Percentiles rank a stretch among this genome's conserved stretches.
Evolutionary conservation across 2,888 invertebrate species (phyloP).

Genomic region (Perizoma flavofasciatum): DNA sequence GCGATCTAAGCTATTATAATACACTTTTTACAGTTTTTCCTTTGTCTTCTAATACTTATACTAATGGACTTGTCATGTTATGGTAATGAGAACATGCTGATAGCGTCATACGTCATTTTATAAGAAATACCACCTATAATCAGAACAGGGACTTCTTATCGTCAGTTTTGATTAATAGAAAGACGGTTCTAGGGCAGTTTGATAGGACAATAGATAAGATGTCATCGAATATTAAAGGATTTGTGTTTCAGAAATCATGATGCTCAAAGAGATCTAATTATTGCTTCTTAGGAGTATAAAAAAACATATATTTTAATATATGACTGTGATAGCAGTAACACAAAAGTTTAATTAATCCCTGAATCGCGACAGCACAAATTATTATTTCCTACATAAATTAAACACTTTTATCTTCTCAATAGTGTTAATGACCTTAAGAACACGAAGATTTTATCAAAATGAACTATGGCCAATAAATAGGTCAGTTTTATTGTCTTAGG

Average conservation of each 20-base stretch:
- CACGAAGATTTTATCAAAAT: constrained; percentile 63
- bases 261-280: too few species aligned
- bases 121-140: constrained; percentile 32
- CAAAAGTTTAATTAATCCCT: too few species aligned
- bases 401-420: constrained; percentile 46
- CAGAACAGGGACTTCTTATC: constrained; percentile 20
- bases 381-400: constrained; percentile 26
- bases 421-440: constrained; percentile 73
- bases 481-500: constrained; percentile 70
- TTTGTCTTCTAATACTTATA: constrained; percentile 42
- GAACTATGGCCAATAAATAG: constrained; percentile 71
- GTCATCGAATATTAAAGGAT: constrained; percentile 3
- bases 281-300: too few species aligned
- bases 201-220: constrained; percentile 23
- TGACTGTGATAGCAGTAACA: too few species aligned
- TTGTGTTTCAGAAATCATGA: too few species aligned
- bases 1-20: constrained; percentile 33
- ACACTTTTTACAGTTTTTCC: constrained; percentile 37
- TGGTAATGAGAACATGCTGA: constrained; percentile 72
- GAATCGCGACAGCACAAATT: background rate
- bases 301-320: too few species aligned
- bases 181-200: constrained; percentile 25
- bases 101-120: constrained; percentile 73
- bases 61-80: constrained; percentile 82
- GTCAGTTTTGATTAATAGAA: constrained; percentile 38